Percentiles rank a stretch among this genome's conserved stretches.
Conservation (phyloP, 2,888 invertebrate genomes). For the Trachelus stipa region DNA sequence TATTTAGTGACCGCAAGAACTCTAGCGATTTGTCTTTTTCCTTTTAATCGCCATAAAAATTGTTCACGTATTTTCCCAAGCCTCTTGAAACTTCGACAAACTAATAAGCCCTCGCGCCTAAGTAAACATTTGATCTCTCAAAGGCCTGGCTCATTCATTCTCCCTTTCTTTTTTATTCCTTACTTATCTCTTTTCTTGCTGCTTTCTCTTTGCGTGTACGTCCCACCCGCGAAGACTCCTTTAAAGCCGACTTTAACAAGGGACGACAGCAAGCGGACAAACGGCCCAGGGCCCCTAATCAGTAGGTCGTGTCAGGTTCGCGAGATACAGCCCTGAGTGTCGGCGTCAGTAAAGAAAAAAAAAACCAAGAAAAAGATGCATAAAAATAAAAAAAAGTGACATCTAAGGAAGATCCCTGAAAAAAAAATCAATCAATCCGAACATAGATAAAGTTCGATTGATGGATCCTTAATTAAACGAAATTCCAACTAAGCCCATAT, state of each 20-base stretch:
- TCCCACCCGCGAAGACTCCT: not conserved
- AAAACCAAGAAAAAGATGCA: too few species aligned
- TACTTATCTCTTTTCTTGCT: not conserved
- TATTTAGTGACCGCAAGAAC: not conserved
- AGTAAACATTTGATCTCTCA: not conserved
- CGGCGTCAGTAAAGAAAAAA: too few species aligned
- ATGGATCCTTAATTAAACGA: not conserved
- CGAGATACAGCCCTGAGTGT: not conserved
- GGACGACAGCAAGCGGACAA: not conserved
- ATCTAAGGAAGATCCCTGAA: too few species aligned
- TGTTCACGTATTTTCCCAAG: not conserved
- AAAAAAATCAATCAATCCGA: not conserved
- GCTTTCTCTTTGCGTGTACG: not conserved
- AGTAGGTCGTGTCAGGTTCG: not conserved
- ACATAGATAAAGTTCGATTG: not conserved
- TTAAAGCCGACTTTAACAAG: not conserved
- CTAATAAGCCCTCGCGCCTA: not conserved
- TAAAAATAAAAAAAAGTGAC: too few species aligned
- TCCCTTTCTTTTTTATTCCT: not conserved
- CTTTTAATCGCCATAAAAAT: not conserved
- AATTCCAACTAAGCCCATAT: not conserved
- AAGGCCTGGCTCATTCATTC: not conserved
- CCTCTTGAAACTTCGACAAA: not conserved
- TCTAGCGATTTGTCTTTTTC: too few species aligned
- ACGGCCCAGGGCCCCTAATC: not conserved